Conservation (phyloP, 2,113 vertebrate genomes). For the Crotalus helleri region DNA sequence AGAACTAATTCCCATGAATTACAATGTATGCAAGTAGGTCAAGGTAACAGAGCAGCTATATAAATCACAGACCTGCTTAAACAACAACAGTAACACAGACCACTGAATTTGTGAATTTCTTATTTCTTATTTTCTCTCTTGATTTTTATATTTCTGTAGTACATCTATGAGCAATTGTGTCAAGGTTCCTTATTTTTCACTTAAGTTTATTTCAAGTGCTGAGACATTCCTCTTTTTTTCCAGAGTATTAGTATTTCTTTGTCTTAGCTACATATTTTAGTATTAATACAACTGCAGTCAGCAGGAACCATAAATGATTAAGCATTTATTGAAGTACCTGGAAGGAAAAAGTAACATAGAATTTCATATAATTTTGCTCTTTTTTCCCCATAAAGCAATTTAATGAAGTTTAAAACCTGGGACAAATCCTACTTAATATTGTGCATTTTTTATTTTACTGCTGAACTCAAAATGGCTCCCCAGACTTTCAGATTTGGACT, state of each 20-base stretch:
- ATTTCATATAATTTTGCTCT: background rate
- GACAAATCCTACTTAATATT: background rate
- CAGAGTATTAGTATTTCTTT: background rate
- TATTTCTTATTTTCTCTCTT: background rate
- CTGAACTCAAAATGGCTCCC: background rate
- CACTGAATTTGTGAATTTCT: background rate
- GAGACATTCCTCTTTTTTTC: background rate
- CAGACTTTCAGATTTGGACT: background rate
- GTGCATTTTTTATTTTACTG: background rate
- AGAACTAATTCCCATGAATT: background rate
- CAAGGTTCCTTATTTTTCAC: slow-evolving; percentile 23
- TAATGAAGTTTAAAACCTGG: background rate
- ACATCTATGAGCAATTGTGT: background rate
- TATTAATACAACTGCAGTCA: background rate
- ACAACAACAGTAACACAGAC: background rate
- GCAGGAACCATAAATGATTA: background rate
- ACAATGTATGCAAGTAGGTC: background rate
- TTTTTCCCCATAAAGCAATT: background rate
- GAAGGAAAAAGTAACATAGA: background rate
- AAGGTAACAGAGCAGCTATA: background rate
- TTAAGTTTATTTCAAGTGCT: background rate
- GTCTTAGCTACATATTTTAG: background rate
- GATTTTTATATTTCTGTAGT: background rate
- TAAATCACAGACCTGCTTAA: background rate
- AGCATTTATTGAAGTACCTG: background rate